These are phyloP conservation scores for Anableps anableps DNA, from an alignment of 2,797 vertebrate species.

Conservation along the genomic window DNA sequence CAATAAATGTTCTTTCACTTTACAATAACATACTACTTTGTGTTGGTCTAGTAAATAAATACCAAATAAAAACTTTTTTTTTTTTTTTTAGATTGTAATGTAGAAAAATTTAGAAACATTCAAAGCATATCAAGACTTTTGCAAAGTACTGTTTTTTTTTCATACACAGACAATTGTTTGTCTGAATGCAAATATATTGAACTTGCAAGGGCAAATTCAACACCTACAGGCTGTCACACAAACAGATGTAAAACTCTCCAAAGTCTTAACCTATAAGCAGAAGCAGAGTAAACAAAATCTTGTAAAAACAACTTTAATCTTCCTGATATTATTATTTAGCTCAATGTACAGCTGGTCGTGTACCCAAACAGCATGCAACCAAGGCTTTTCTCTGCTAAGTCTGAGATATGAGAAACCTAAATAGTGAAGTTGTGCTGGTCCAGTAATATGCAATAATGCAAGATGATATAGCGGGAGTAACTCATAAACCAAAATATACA, in stretches of 20 bases:
- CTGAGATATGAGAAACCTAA: neutral
- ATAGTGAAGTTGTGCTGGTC: neutral
- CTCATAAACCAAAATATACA: neutral
- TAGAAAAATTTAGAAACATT: neutral
- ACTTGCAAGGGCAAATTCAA: constrained; percentile 10
- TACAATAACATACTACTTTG: neutral
- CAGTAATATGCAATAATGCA: neutral
- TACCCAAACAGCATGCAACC: neutral
- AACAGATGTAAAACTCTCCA: constrained; percentile 1
- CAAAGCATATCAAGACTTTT: neutral
- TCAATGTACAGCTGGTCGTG: neutral
- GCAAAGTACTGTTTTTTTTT: constrained; percentile 15
- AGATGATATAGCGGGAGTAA: neutral
- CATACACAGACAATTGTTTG: constrained; percentile 6
- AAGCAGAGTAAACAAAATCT: too few species aligned
- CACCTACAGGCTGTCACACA: constrained; percentile 10
- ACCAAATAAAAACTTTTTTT: neutral
- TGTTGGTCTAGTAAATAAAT: neutral
- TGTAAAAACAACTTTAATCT: too few species aligned
- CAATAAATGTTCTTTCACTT: neutral
- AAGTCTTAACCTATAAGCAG: too few species aligned
- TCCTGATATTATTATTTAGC: neutral
- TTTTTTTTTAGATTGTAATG: neutral
- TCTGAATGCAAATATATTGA: neutral
- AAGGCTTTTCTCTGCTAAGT: neutral